Base-by-base conservation (phyloP, 2,113 vertebrate genomes). In the Passer montanus region DNA sequence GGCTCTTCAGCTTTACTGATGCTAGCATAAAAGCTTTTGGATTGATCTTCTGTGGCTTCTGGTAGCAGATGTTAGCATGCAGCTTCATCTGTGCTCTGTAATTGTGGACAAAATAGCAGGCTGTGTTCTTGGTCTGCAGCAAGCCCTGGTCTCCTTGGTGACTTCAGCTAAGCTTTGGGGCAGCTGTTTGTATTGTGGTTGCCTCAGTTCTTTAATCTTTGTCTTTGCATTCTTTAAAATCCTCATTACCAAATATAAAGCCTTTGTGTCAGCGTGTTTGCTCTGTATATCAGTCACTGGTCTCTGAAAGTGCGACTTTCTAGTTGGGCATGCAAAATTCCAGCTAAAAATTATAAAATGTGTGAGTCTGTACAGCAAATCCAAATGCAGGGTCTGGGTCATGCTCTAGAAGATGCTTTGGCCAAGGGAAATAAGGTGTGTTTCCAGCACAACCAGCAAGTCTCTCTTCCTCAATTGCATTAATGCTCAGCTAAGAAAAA, bases 261-360 rank as follows among this genome's bases (percentile, higher is more conserved):
- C 30, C 85, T 89, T 77, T 26, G 4, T 46, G 26, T 83, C 47
- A 75, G 52, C 39, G 39, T 75, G 1, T 78, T 89, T 89, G 62
- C 19, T 70, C 39, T 0, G 1, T 53, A 0, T 23, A 6, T 69
- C 63, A 43, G 26, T 24, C 55, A 27, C 0, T 53, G 37, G 28
- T 47, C n/a, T 87, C 35, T 68, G 30, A 68, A 81, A 84, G 33
- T 49, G 39, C 8, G 11, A n/a, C 37, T 74, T 86, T 15, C 5
- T 55, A 55, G 43, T 24, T 87, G 47, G 52, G 59, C 11, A 2
- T 74, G 33, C 9, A n/a, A 43, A 84, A 59, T 84, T 84, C 27
- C 43, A 60, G 43, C n/a, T 84, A 41, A 59, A 82, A 64, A 58
- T n/a, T 27, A 14, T 3, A 64, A 44, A 7, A 5, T 73, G 14